Base-by-base conservation (phyloP, 1,140 invertebrate species). In the Sitophilus oryzae region DNA sequence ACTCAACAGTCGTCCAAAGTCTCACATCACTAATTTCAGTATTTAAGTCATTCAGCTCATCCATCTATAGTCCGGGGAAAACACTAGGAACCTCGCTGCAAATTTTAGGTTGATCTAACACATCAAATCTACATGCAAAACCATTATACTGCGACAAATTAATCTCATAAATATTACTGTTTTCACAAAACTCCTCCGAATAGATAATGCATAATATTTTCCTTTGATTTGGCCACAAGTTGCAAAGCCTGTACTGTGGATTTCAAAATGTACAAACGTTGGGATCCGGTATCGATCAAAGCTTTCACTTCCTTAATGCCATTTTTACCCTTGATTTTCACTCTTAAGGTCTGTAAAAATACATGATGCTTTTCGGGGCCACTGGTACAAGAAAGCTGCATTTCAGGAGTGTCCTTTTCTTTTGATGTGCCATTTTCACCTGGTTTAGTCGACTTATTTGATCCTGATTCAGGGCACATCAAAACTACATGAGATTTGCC, bases 1-100 rank as follows among this genome's bases (percentile, higher is more conserved):
- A 11, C 2, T 56, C 30, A 15, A 70, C 62, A 4, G 52, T 49
- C 22, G 44, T 36, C n/a, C 14, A 16, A n/a, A 51, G 22, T 15
- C 21, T 11, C 3, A 18, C 44, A 40, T 57, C 48, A 35, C 44
- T 37, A 34, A 60, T 16, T 15, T 23, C 11, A 35, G 47, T 57
- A 45, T 36, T 34, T 11, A 46, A 8, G 15, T 22, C 16, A 6
- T 37, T 1, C 30, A 59, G 19, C 36, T 52, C 48, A 14, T 57
- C 2, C 16, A 43, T 46, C 54, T 40, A 60, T 18, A 41, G 44
- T n/a, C 52, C 45, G 10, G 14, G 15, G n/a, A 2, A 25, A 46
- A 49, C 44, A 10, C 21, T 14, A 6, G 36, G 15, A 20, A 55
- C 25, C 11, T 44, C n/a, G 38, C 16, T 16, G 22, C 52, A 55